Conservation (phyloP, 2,113 vertebrate genomes). For the Mugil cephalus region DNA sequence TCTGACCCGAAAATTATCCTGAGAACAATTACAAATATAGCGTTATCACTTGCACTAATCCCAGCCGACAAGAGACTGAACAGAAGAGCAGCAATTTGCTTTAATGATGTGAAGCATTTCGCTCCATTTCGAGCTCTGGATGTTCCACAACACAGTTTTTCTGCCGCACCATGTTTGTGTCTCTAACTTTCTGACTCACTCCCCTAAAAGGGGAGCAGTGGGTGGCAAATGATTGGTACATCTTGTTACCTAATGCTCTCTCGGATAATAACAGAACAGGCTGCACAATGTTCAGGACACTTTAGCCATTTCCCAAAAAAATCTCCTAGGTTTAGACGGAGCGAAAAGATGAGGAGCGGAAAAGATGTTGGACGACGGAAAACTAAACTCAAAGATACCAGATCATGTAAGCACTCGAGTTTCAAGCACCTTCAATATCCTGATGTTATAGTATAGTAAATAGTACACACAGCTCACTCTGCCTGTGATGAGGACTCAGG, state of each 20-base stretch:
- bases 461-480: not conserved
- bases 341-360: not conserved
- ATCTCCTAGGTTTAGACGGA: slow-evolving; percentile 8
- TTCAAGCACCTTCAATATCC: not conserved
- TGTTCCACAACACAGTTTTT: slow-evolving; percentile 26
- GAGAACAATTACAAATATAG: not conserved
- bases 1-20: slow-evolving; percentile 5
- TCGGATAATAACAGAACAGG: slow-evolving; percentile 43
- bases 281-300: slow-evolving; percentile 20
- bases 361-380: slow-evolving; percentile 2
- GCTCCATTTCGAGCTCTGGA: slow-evolving; percentile 26
- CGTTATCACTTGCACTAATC: not conserved
- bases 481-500: slow-evolving; percentile 11
- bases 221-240: slow-evolving; percentile 63
- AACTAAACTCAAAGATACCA: slow-evolving; percentile 1
- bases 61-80: not conserved
- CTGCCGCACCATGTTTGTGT: slow-evolving; percentile 6
- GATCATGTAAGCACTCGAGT: not conserved
- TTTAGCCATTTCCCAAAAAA: not conserved
- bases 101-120: slow-evolving; percentile 14
- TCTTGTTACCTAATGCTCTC: slow-evolving; percentile 64
- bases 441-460: slow-evolving; percentile 15
- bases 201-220: slow-evolving; percentile 67
- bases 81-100: slow-evolving; percentile 18
- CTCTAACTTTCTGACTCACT: slow-evolving; percentile 65